Base-by-base conservation (phyloP, 2,888 invertebrate species). In the Euphydryas editha region DNA sequence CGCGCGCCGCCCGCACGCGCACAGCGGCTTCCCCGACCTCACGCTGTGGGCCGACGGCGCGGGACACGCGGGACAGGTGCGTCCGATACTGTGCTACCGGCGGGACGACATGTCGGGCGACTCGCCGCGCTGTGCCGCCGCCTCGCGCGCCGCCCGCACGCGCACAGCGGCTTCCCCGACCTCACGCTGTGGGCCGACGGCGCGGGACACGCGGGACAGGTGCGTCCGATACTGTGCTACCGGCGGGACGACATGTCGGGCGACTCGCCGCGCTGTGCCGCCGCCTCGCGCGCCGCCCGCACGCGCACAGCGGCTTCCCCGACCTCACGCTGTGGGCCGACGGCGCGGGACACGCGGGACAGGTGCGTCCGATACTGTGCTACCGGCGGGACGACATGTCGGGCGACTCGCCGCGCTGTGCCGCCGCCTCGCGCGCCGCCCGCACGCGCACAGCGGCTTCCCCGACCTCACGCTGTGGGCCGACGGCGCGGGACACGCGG, bases 381-480 rank as follows among this genome's bases (percentile, higher is more conserved):
- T n/a, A n/a, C n/a, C n/a, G n/a, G n/a, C n/a, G n/a, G n/a, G n/a
- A n/a, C n/a, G n/a, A n/a, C n/a, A n/a, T n/a, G n/a, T n/a, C n/a
- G n/a, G n/a, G n/a, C n/a, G n/a, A n/a, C n/a, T n/a, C n/a, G n/a
- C n/a, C n/a, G n/a, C n/a, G n/a, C 24, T 24, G 24, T 24, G 24
- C 24, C 24, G 24, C 1, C 20, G 17, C 18, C 18, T 30, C 2
- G 47, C 47, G 20, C 20, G 18, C 47, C 18, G n/a, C 78, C 87
- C 93, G n/a, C 88, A 94, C 74, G 93, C 95, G 71, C 92, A 93
- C 67, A 94, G 95, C 75, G 98, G 98, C 42, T 96, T 98, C 86
- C 98, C 98, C 0, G 98, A 98, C 88, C 94, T 98, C 39, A 94
- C 96, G 11, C 84, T 98, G 15, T 98, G 97, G 97, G 95, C 96